Evolutionary conservation across 2,888 invertebrate species (phyloP).

Genomic region (Troides aeacus): DNA sequence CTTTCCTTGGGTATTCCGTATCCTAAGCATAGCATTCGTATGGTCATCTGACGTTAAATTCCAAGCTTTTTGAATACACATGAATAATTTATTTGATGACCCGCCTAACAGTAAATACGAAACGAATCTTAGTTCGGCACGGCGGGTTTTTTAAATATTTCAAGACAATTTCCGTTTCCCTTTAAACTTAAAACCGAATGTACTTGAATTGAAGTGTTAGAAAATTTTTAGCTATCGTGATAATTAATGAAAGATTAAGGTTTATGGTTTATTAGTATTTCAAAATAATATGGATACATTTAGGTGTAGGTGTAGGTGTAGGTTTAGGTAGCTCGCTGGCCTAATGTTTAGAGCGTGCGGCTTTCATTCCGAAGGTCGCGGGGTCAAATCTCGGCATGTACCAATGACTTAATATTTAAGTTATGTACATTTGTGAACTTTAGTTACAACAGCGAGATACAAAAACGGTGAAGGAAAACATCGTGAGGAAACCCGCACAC

Average conservation of each 20-base stretch:
- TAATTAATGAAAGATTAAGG: background rate
- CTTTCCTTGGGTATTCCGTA: background rate
- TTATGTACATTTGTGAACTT: no score
- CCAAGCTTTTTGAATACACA: constrained; percentile 39
- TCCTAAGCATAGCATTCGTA: constrained; percentile 2
- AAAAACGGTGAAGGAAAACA: no score
- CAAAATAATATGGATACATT: background rate
- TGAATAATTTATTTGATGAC: constrained; percentile 49
- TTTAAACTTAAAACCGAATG: background rate
- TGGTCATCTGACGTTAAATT: constrained; percentile 34
- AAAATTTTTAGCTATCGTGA: background rate
- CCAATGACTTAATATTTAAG: no score
- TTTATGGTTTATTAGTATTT: background rate
- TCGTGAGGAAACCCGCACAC: no score
- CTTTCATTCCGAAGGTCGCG: no score
- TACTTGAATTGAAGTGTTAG: background rate
- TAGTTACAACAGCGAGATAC: no score
- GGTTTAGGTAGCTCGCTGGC: no score
- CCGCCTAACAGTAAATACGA: constrained; percentile 47
- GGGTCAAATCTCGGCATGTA: no score
- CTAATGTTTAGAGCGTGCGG: no score
- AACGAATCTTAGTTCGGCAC: constrained; percentile 39
- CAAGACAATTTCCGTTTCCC: background rate
- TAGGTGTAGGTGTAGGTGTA: no score
- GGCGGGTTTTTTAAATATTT: constrained; percentile 11